These are phyloP conservation scores for Mormyrus iriodes DNA, from an alignment of 2,113 vertebrate genomes.

Conservation along the genomic window DNA sequence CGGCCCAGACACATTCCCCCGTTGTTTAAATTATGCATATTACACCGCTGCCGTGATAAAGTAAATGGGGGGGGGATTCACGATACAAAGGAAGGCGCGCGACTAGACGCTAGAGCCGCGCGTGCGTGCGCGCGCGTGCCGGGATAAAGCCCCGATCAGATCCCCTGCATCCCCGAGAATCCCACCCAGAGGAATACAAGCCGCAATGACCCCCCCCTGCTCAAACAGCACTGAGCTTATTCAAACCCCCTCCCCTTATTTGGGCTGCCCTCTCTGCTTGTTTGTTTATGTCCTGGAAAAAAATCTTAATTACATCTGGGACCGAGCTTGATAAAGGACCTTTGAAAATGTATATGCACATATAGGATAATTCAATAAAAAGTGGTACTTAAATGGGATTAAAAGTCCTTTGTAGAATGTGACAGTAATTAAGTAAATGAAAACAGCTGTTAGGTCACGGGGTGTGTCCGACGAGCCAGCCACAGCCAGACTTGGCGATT, in stretches of 20 bases:
- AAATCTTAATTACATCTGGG: slow-evolving; percentile 9
- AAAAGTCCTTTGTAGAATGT: neutral
- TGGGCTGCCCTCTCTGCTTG: neutral
- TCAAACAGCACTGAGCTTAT: slow-evolving; percentile 40
- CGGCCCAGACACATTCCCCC: slow-evolving; percentile 83
- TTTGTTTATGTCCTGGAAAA: neutral
- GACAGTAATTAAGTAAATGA: slow-evolving; percentile 6
- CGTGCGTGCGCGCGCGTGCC: slow-evolving; percentile 48
- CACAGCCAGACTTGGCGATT: neutral
- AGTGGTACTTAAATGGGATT: neutral
- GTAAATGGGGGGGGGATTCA: slow-evolving; percentile 63
- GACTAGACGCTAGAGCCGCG: slow-evolving; percentile 34
- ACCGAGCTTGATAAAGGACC: neutral
- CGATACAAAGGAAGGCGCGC: neutral
- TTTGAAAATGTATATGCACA: neutral
- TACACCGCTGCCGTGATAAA: slow-evolving; percentile 67
- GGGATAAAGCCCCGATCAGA: slow-evolving; percentile 56
- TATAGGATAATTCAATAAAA: neutral
- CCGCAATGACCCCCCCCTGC: slow-evolving; percentile 60
- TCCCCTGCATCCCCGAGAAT: slow-evolving; percentile 57
- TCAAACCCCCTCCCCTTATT: slow-evolving; percentile 44
- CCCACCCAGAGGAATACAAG: slow-evolving; percentile 73
- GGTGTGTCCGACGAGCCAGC: neutral
- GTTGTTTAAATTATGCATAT: slow-evolving; percentile 95
- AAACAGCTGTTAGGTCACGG: neutral